Percentiles rank a stretch among this genome's conserved stretches.
These are phyloP conservation scores for Paradisaea rubra DNA, from an alignment of 2,113 vertebrate genomes.

Conservation along the genomic window DNA sequence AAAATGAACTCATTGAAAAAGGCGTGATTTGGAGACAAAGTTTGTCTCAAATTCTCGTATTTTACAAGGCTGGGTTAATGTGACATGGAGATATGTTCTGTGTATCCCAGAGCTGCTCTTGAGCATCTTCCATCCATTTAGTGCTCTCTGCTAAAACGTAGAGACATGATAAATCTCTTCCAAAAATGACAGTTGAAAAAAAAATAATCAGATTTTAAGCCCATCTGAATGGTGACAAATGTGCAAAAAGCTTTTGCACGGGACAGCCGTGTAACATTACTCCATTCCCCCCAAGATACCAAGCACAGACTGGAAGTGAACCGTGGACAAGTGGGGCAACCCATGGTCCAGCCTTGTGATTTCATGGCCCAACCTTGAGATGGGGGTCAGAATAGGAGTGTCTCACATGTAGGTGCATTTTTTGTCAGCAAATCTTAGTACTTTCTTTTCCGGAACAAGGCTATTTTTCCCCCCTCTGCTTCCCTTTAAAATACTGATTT, in stretches of 20 bases:
- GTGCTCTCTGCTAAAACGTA: neutral
- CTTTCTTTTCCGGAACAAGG: neutral
- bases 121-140: neutral
- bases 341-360: neutral
- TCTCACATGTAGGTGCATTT: neutral
- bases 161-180: neutral
- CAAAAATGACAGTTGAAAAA: neutral
- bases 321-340: neutral
- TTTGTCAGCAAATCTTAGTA: neutral
- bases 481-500: neutral
- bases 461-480: fast-evolving
- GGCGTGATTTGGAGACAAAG: neutral
- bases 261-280: neutral
- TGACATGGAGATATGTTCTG: neutral
- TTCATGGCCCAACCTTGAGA: neutral
- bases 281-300: neutral
- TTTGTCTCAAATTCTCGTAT: neutral
- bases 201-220: neutral
- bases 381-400: neutral
- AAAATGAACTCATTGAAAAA: conserved; percentile 21
- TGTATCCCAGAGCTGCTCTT: neutral
- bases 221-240: neutral
- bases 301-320: neutral
- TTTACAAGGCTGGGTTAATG: neutral
- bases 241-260: neutral